Conservation (phyloP, 2,888 invertebrate species). For the Caenorhabditis macrosperma region DNA sequence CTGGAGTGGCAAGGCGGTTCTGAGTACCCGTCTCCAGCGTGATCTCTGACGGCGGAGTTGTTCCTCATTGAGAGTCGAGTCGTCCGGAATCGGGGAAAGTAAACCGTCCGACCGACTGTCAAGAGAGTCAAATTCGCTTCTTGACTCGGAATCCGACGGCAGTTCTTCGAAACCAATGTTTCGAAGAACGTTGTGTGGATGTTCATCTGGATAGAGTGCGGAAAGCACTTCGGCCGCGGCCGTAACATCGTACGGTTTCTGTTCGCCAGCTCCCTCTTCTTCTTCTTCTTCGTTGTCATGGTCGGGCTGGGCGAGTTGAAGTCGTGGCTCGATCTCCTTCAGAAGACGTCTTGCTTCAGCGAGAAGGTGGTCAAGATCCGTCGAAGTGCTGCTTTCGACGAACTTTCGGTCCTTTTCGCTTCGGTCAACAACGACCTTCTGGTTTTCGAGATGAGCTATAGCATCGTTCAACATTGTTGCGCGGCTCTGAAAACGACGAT, state of each 20-base stretch:
- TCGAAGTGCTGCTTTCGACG: conserved; percentile 69
- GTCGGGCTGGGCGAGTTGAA: conserved; percentile 53
- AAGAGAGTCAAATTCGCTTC: conserved; percentile 67
- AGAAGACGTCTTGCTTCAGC: conserved; percentile 62
- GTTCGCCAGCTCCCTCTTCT: conserved; percentile 58
- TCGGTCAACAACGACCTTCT: conserved; percentile 63
- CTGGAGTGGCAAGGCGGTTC: conserved; percentile 84
- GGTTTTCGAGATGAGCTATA: conserved; percentile 69
- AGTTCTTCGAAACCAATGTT: conserved; percentile 72
- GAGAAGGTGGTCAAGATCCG: conserved; percentile 60
- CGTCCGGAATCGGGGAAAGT: conserved; percentile 72
- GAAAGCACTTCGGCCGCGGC: conserved; percentile 78
- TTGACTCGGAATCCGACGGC: conserved; percentile 66
- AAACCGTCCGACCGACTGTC: conserved; percentile 68
- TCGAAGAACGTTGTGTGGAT: conserved; percentile 74
- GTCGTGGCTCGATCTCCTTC: conserved; percentile 53
- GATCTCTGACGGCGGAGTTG: conserved; percentile 73
- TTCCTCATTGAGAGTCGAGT: conserved; percentile 64
- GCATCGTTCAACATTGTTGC: conserved; percentile 65
- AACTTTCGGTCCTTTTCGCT: conserved; percentile 62
- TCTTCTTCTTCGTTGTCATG: conserved; percentile 59
- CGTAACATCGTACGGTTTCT: conserved; percentile 73
- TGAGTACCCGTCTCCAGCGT: conserved; percentile 79
- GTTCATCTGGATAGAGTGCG: conserved; percentile 74
- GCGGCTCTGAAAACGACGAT: conserved; percentile 68